Conservation (phyloP, 2,888 invertebrate genomes). For the Matsumyia berberina region DNA sequence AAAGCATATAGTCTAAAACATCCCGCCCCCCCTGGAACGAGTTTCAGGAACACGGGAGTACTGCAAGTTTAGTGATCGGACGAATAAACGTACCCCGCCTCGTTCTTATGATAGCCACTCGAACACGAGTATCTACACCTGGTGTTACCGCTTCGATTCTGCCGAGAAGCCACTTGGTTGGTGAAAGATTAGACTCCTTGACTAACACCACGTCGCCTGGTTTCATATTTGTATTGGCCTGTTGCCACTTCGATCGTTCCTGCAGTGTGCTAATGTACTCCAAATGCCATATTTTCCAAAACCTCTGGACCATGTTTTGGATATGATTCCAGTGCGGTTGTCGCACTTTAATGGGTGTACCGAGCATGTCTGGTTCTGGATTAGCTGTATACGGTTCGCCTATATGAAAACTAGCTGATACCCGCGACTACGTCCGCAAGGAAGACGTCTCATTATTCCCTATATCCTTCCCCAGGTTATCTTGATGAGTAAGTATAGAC, state of each 20-base stretch:
- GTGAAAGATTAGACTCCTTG: background rate
- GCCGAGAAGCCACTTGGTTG: background rate
- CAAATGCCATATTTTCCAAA: background rate
- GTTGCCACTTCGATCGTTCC: background rate
- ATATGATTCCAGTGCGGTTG: background rate
- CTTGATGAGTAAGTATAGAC: too few relatives aligned
- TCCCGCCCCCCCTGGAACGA: conserved; percentile 9
- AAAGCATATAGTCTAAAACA: too few relatives aligned
- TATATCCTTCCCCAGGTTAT: too few relatives aligned
- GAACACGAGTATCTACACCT: background rate
- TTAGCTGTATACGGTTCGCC: background rate
- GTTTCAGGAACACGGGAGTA: background rate
- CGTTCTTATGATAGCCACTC: background rate
- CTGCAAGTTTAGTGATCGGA: background rate
- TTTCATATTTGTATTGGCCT: background rate
- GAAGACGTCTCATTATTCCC: too few relatives aligned
- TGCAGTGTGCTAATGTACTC: background rate
- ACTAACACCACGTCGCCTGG: background rate
- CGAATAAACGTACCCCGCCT: background rate
- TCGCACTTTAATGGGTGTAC: background rate
- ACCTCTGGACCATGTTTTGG: background rate
- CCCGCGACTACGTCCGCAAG: too few relatives aligned
- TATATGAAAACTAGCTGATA: too few relatives aligned
- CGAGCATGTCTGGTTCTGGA: background rate
- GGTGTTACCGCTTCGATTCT: background rate